Evolutionary conservation across 2,113 vertebrate species (phyloP).

Genomic region (Odobenus rosmarus): DNA sequence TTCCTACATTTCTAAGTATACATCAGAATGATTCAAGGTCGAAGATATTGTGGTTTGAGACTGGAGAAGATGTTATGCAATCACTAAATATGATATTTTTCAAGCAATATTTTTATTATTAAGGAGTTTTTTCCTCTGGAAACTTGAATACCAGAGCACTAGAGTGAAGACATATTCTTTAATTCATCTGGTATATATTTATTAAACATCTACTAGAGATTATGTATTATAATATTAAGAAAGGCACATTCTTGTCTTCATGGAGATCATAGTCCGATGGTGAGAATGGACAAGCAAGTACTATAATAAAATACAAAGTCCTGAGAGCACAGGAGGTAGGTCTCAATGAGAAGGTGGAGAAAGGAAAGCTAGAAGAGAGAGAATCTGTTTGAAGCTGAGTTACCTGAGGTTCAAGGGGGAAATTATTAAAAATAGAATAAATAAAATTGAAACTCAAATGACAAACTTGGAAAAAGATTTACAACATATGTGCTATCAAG

Average conservation of each 20-base stretch:
- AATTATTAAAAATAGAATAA: neutral
- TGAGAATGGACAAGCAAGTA: neutral
- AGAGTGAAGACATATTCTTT: neutral
- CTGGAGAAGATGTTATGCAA: neutral
- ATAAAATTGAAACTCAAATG: neutral
- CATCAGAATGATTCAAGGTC: neutral
- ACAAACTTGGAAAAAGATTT: neutral
- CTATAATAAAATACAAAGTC: neutral
- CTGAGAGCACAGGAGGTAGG: neutral
- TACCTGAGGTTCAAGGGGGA: neutral
- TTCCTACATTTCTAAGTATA: neutral
- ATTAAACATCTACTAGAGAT: neutral
- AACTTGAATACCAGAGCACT: neutral
- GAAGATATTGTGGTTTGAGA: neutral
- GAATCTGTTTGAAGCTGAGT: neutral
- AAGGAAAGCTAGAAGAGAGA: neutral
- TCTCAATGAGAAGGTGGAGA: neutral
- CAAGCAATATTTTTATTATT: neutral
- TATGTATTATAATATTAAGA: neutral
- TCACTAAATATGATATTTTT: constrained; percentile 41
- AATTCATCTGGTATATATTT: neutral
- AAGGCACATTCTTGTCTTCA: neutral
- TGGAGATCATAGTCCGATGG: neutral
- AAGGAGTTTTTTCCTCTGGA: neutral
- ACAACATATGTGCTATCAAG: neutral